These are phyloP conservation scores for Andrena dorsata DNA, from an alignment of 2,888 invertebrate genomes.

Conservation along the genomic window DNA sequence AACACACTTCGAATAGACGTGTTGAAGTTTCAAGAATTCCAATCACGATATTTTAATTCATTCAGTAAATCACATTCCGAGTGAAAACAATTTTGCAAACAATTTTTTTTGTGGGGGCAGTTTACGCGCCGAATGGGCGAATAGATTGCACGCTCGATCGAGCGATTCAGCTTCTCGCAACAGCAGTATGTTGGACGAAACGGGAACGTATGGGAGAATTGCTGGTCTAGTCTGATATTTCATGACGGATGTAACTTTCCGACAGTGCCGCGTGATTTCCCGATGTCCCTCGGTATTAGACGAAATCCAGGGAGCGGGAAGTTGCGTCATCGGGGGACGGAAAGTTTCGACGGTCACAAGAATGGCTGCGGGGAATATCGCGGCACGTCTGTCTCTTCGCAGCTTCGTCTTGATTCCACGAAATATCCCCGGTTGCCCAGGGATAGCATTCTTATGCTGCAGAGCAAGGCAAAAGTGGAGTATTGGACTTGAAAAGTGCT, in stretches of 20 bases:
- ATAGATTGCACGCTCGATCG: no score
- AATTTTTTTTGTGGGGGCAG: no score
- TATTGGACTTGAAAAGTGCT: slow-evolving; percentile 69
- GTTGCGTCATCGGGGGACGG: slow-evolving; percentile 14
- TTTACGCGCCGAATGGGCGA: no score
- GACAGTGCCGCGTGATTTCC: slow-evolving; percentile 11
- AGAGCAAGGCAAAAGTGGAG: slow-evolving; percentile 60
- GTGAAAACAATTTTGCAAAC: no score
- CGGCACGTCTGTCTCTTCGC: slow-evolving; percentile 39
- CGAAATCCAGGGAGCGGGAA: slow-evolving; percentile 28
- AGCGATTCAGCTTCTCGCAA: no score
- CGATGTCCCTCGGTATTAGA: slow-evolving; percentile 8
- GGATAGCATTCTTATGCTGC: slow-evolving; percentile 62
- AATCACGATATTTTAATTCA: no score
- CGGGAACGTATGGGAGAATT: neutral
- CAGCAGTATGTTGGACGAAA: no score
- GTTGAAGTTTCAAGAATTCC: no score
- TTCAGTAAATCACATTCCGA: no score
- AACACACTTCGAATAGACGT: no score
- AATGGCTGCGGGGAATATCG: slow-evolving; percentile 55
- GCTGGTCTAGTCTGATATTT: neutral
- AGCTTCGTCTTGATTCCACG: slow-evolving; percentile 48
- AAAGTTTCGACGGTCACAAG: slow-evolving; percentile 50
- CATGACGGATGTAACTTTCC: slow-evolving; percentile 2
- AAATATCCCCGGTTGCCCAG: slow-evolving; percentile 37